Base-by-base conservation (phyloP, 2,888 invertebrate species). In the Agriotes lineatus region DNA sequence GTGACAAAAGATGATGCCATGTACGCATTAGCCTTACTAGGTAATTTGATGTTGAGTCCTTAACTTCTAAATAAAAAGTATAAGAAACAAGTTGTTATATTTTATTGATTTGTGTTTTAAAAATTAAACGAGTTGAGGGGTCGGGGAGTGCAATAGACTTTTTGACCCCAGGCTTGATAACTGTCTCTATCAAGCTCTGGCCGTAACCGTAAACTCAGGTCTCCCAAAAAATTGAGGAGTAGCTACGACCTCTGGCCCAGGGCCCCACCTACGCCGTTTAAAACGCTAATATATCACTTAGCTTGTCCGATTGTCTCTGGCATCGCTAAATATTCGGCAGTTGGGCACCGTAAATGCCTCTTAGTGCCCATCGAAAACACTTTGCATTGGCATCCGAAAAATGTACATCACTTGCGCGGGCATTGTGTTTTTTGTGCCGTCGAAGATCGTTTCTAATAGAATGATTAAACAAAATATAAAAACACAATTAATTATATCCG, bases 391-490 rank as follows among this genome's bases (percentile, higher is more conserved):
- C 77, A 82, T 82, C 76, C 77, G 73, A 78, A 82, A 81, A 80
- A 82, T 82, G 80, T 77, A 77, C 75, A 75, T 75, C 74, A 76
- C 76, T 77, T 77, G 50, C 67, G 60, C 60, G 62, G 60, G 50
- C 50, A 68, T 68, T 65, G 54, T 61, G 42, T 67, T 68, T 71
- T 71, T 68, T 56, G 56, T 39, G 35, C 64, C 58, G 59, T 65
- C 76, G 73, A 76, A 75, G 77, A 76, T 82, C 81, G 78, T 78
- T 81, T 82, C 82, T 82, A 82, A 82, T 82, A 82, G 82, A 82
- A 83, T 83, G 83, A 83, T 83, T 83, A 83, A 83, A 83, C 83
- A 83, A 82, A 83, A 83, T 84, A 83, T 83, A 82, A 84, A 83
- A 84, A 84, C 82, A 84, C 84, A 84, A 83, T 84, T 84, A 84